Conservation (phyloP, 2,888 invertebrate species). For the Epirrita christyi region DNA sequence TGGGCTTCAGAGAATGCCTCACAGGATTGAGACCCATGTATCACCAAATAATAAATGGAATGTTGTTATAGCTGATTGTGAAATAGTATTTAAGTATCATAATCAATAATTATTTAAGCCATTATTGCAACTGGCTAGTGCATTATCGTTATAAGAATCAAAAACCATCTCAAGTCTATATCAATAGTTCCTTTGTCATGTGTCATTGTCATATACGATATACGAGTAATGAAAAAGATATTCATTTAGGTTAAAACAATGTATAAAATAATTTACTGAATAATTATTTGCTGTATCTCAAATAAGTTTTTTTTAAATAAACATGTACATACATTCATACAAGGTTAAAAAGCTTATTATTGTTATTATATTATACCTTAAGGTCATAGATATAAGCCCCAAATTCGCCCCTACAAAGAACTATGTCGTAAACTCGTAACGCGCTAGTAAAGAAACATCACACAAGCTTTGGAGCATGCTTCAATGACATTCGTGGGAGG, state of each 20-base stretch:
- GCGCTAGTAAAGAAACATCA: background rate
- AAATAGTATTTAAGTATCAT: constrained; percentile 54
- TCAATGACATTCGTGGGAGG: constrained; percentile 1
- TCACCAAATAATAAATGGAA: constrained; percentile 73
- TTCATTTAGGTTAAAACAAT: constrained; percentile 61
- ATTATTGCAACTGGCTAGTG: constrained; percentile 61
- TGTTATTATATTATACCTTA: constrained; percentile 25
- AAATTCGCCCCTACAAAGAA: background rate
- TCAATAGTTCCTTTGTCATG: constrained; percentile 85
- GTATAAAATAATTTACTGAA: constrained; percentile 75
- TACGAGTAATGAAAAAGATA: constrained; percentile 72
- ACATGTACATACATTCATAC: constrained; percentile 73
- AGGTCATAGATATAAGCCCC: background rate
- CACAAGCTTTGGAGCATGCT: background rate
- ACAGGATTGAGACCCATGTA: constrained; percentile 31
- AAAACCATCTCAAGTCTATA: constrained; percentile 74
- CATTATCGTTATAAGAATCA: constrained; percentile 54
- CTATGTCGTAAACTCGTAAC: too few species aligned
- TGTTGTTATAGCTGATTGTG: constrained; percentile 61
- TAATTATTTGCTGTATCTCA: constrained; percentile 83
- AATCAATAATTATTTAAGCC: constrained; percentile 67
- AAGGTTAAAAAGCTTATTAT: constrained; percentile 50
- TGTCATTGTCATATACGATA: constrained; percentile 77
- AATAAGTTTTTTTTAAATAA: constrained; percentile 82
- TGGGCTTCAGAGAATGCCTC: too few species aligned